A percentile compares a stretch with the other conserved stretches of the same genome.
Evolutionary conservation across 2,113 vertebrate species (phyloP).

Genomic region (Myrmophylax atrothorax): DNA sequence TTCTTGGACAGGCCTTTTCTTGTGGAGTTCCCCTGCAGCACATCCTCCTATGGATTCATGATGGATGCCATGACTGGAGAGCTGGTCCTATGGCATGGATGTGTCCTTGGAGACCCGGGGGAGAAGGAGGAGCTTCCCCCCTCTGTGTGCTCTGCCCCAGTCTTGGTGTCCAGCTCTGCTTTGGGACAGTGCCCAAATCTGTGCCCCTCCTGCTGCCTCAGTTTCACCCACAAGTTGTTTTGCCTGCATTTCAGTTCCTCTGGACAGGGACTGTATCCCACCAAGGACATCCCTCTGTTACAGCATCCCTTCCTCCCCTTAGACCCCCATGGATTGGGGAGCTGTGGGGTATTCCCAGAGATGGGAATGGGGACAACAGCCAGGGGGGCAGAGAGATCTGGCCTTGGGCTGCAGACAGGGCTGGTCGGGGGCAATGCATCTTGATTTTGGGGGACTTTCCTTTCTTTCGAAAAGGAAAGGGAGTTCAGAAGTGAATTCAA

Average conservation of each 20-base stretch:
- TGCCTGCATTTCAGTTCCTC: background rate
- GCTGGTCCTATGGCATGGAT: accelerated
- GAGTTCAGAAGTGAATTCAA: background rate
- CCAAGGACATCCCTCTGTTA: background rate
- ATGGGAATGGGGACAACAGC: background rate
- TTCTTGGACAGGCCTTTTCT: background rate
- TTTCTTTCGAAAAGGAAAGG: background rate
- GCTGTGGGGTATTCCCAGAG: background rate
- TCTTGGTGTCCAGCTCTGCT: background rate
- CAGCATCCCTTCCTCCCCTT: background rate
- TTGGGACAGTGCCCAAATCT: accelerated
- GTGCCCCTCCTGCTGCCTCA: background rate
- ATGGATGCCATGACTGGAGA: background rate
- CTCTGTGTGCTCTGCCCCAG: accelerated
- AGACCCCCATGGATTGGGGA: accelerated
- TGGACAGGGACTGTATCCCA: background rate
- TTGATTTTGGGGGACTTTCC: background rate
- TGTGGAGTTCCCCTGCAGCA: background rate
- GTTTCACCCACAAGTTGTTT: background rate
- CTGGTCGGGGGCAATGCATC: background rate
- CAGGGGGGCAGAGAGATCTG: background rate
- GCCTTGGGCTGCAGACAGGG: background rate
- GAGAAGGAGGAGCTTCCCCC: background rate
- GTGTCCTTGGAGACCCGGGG: too few relatives aligned
- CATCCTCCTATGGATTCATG: background rate